phyloP scores from a whole-genome alignment of 2,888 invertebrate species.

The Idaea biselata region DNA sequence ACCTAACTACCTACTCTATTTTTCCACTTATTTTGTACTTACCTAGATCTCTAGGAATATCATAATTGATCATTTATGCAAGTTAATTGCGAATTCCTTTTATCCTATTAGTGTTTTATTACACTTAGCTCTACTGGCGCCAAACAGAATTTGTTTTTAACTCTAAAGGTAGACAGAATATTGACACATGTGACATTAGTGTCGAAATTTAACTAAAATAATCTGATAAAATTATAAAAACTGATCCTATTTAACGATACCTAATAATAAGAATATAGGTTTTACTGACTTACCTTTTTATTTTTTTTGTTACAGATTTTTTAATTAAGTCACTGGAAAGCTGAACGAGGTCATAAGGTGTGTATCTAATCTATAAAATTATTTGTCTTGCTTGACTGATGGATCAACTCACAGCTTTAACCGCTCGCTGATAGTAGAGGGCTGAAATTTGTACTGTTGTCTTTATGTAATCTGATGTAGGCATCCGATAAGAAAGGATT shows the following conservation, averaged over 20 bases:
- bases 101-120: neutral
- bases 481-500: no score
- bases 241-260: no score
- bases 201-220: neutral
- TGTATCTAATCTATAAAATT: constrained; percentile 10
- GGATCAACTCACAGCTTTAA: no score
- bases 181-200: neutral
- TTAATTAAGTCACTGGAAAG: constrained; percentile 55
- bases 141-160: no score
- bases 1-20: neutral
- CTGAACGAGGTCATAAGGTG: constrained; percentile 72
- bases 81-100: neutral
- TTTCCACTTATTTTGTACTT: neutral
- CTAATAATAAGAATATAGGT: neutral
- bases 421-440: no score
- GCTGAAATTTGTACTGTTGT: no score
- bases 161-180: neutral
- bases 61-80: neutral
- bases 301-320: constrained; percentile 61
- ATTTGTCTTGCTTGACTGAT: no score
- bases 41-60: neutral
- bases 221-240: no score
- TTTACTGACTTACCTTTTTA: neutral
- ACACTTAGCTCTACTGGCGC: no score
- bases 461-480: no score